These are phyloP conservation scores for Dendrolimus punctatus DNA, from an alignment of 1,140 invertebrate species.

Conservation along the genomic window DNA sequence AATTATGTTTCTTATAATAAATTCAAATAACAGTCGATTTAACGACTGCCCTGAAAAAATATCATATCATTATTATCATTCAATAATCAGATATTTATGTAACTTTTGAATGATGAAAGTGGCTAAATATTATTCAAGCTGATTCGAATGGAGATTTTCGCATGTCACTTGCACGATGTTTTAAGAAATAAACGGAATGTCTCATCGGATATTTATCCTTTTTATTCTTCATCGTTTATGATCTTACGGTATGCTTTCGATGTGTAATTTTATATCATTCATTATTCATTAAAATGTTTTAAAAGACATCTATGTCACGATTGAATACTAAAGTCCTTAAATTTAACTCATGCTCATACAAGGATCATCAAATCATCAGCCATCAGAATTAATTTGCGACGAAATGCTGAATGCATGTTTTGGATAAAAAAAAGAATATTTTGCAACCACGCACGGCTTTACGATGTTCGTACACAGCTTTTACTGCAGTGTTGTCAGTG, in stretches of 20 bases:
- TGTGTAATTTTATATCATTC: slow-evolving; percentile 58
- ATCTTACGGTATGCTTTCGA: slow-evolving; percentile 51
- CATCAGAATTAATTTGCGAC: slow-evolving; percentile 56
- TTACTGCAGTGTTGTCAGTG: slow-evolving; percentile 65
- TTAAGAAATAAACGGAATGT: slow-evolving; percentile 51
- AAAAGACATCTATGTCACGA: slow-evolving; percentile 15
- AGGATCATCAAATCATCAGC: slow-evolving; percentile 24
- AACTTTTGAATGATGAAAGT: slow-evolving; percentile 30
- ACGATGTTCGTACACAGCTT: slow-evolving; percentile 67
- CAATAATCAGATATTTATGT: background rate
- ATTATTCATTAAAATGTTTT: slow-evolving; percentile 21
- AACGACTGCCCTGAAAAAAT: background rate
- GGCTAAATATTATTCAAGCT: slow-evolving; percentile 20
- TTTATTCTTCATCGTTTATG: slow-evolving; percentile 32
- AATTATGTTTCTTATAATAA: no score
- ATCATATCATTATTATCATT: slow-evolving; percentile 3
- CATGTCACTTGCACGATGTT: slow-evolving; percentile 62
- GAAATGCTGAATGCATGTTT: slow-evolving; percentile 65
- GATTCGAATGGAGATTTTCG: slow-evolving; percentile 10
- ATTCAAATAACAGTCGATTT: background rate
- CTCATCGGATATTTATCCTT: slow-evolving; percentile 38
- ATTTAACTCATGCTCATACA: no score
- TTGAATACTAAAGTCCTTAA: no score
- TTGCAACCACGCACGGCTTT: slow-evolving; percentile 69
- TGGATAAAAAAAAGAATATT: slow-evolving; percentile 34